Conservation (phyloP, 2,888 invertebrate species). For the Branchellion lobata region DNA sequence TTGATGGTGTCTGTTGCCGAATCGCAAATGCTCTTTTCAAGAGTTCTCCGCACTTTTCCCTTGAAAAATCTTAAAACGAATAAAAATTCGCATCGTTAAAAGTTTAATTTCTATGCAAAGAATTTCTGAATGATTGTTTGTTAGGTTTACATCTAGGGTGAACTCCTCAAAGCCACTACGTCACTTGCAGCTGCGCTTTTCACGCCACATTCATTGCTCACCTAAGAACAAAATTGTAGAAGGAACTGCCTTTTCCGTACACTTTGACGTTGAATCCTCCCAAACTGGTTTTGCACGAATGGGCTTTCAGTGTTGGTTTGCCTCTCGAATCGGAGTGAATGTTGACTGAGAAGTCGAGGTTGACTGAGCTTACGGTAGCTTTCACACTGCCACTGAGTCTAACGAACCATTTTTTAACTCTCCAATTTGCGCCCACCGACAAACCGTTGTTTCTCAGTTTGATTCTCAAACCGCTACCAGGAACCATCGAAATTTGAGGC, state of each 20-base stretch:
- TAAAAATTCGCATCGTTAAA: not conserved
- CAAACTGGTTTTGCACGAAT: not conserved
- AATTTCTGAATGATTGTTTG: too few species aligned
- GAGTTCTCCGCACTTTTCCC: not conserved
- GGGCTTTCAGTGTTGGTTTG: not conserved
- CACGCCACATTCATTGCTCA: too few species aligned
- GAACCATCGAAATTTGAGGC: not conserved
- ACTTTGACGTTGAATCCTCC: conserved; percentile 5
- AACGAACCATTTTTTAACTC: not conserved
- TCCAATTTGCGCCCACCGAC: not conserved
- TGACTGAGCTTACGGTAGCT: not conserved
- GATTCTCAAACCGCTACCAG: not conserved
- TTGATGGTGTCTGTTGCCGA: not conserved
- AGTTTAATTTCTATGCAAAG: too few species aligned
- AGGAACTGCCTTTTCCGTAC: not conserved
- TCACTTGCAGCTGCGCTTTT: too few species aligned
- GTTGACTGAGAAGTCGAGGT: conserved; percentile 7
- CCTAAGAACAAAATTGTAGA: not conserved
- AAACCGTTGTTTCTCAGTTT: not conserved
- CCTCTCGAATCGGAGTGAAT: not conserved
- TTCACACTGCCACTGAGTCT: not conserved
- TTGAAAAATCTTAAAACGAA: not conserved
- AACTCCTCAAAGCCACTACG: too few species aligned
- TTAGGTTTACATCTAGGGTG: too few species aligned
- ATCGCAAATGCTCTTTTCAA: not conserved